Evolutionary conservation across 2,113 vertebrate genomes (phyloP).

Genomic region (Oreocharis arfaki): DNA sequence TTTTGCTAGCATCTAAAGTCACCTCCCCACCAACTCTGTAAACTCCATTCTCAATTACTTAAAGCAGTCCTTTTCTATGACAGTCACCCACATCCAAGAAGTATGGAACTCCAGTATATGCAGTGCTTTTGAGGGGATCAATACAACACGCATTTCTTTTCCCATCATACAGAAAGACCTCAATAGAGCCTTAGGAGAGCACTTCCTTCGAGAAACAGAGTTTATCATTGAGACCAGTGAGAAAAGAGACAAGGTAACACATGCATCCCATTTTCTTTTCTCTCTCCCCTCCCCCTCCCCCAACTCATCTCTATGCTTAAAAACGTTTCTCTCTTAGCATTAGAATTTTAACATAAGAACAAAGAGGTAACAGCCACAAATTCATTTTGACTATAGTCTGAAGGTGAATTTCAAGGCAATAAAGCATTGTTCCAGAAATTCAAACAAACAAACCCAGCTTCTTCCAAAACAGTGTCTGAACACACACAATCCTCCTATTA

Average conservation of each 20-base stretch:
- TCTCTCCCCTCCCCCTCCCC: rapidly evolving
- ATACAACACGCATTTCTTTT: background rate
- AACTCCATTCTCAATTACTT: background rate
- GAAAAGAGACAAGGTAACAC: background rate
- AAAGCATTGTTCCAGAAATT: background rate
- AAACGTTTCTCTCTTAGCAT: background rate
- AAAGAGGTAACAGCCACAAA: background rate
- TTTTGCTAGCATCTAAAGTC: background rate
- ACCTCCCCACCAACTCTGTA: background rate
- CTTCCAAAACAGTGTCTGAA: background rate
- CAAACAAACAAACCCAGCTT: background rate
- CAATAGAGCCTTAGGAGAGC: background rate
- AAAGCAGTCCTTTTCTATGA: background rate
- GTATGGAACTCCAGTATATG: background rate
- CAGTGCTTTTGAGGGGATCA: background rate
- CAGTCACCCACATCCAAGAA: background rate
- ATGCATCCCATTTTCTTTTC: background rate
- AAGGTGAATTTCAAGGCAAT: background rate
- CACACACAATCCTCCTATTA: background rate
- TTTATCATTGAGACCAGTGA: background rate
- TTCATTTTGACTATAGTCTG: background rate
- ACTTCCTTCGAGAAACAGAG: background rate
- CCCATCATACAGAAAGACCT: background rate
- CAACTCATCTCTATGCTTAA: background rate
- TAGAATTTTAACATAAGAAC: background rate